Percentiles rank a stretch among this genome's conserved stretches.
Conservation (phyloP, 2,797 vertebrate genomes). For the Gobio occitaniae region DNA sequence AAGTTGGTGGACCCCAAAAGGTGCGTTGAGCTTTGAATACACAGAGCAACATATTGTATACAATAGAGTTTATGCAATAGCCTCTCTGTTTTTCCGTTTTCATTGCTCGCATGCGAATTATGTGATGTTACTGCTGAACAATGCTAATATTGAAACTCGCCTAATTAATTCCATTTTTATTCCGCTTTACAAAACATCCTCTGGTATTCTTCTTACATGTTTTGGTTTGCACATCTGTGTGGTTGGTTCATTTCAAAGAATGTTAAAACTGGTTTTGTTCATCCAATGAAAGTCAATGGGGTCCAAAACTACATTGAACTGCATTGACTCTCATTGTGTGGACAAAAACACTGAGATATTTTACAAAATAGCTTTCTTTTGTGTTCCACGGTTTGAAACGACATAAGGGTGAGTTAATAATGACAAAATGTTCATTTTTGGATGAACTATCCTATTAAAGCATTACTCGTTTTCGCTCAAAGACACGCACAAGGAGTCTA, state of each 20-base stretch:
- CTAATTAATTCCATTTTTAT: slow-evolving; percentile 45
- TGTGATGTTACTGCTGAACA: slow-evolving; percentile 42
- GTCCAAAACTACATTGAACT: not conserved
- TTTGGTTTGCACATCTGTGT: slow-evolving; percentile 29
- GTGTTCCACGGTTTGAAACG: not conserved
- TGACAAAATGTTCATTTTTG: slow-evolving; percentile 18
- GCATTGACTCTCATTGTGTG: not conserved
- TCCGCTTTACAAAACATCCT: slow-evolving; percentile 40
- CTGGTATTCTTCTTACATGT: slow-evolving; percentile 11
- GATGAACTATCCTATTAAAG: not conserved
- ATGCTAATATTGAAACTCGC: slow-evolving; percentile 30
- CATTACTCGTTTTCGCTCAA: slow-evolving; percentile 27
- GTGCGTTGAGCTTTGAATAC: slow-evolving; percentile 71
- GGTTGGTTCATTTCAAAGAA: slow-evolving; percentile 35
- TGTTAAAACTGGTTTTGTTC: slow-evolving; percentile 5
- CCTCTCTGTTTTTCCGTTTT: slow-evolving; percentile 35
- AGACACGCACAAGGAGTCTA: slow-evolving; percentile 46
- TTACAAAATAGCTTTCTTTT: not conserved
- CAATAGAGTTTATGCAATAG: slow-evolving; percentile 32
- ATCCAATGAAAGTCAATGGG: not conserved
- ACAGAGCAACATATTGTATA: slow-evolving; percentile 42
- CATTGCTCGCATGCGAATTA: slow-evolving; percentile 34
- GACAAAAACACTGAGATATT: not conserved
- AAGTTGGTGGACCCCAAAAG: slow-evolving; percentile 97
- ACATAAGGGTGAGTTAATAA: not conserved